Base-by-base conservation (phyloP, 2,113 vertebrate species). In the Equus przewalskii region DNA sequence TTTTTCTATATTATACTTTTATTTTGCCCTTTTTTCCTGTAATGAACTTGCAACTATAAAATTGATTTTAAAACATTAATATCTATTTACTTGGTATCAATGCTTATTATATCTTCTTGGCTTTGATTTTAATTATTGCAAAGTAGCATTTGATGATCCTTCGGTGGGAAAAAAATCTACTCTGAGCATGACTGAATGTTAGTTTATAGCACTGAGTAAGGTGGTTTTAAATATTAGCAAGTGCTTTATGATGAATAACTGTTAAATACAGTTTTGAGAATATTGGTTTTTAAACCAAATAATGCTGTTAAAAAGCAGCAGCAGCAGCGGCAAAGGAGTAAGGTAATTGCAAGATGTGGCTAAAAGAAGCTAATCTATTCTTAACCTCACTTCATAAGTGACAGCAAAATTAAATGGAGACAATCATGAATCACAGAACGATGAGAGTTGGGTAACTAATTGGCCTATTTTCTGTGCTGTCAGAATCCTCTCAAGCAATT, bases 401-500 rank as follows among this genome's bases (percentile, higher is more conserved):
- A 98, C 98, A 99, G 98, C 95, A 98, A 98, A 99, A 99, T 99
- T 99, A 99, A 99, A 99, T 98, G 96, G 97, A 98, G 98, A 98
- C 98, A 98, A 99, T 99, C 98, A 98, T 97, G 97, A 98, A 98
- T 98, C 98, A 98, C 97, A 97, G 98, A 95, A 98, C 95, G 98
- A 98, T 98, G 98, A 97, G 98, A 98, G 97, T 86, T 98, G 98
- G 96, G 97, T 98, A 98, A 99, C 98, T 99, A 99, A 99, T 99
- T 99, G 99, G 98, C 97, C 98, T 99, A 98, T 99, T 99, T 99
- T 99, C 98, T 98, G 91, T 98, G 94, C 98, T 98, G 98, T 98
- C 98, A 99, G 98, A 99, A 98, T 98, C 96, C 98, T 99, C 98
- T 98, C 15, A 92, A 99, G 98, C 98, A 99, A 99, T 99, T 99